These are phyloP conservation scores for Hozukius guyotensis DNA, from an alignment of 2,797 vertebrate genomes.

Conservation along the genomic window DNA sequence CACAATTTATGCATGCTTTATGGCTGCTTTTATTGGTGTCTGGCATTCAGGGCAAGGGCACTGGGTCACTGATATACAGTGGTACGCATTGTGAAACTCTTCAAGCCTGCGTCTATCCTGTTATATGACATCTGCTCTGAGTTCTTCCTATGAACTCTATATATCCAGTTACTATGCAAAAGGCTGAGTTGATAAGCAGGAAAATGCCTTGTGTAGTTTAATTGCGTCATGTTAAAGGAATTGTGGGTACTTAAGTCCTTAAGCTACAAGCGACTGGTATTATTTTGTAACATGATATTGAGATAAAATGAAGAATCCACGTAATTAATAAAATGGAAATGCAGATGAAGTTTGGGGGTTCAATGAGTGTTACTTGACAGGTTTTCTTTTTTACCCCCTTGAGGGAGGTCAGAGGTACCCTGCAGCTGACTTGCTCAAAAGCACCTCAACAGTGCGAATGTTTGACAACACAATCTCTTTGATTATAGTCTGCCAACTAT, in stretches of 20 bases:
- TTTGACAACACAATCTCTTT: slow-evolving; percentile 23
- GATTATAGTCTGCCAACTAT: slow-evolving; percentile 31
- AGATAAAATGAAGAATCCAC: not conserved
- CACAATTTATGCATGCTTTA: slow-evolving; percentile 53
- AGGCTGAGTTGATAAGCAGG: not conserved
- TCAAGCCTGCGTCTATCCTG: not conserved
- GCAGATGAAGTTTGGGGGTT: not conserved
- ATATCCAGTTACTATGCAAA: not conserved
- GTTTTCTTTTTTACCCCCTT: not conserved
- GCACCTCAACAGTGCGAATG: not conserved
- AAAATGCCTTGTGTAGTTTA: not conserved
- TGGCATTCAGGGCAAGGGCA: slow-evolving; percentile 56
- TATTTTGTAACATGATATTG: not conserved
- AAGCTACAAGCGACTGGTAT: not conserved
- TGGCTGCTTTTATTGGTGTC: slow-evolving; percentile 56
- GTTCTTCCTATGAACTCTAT: not conserved
- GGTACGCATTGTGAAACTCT: slow-evolving; percentile 16
- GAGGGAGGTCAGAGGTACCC: not conserved
- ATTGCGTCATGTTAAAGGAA: not conserved
- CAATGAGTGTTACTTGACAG: not conserved
- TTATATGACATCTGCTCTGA: not conserved
- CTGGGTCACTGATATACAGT: slow-evolving; percentile 53
- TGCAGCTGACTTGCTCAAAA: not conserved
- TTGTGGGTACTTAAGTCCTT: not conserved
- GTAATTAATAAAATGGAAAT: not conserved